Evolutionary conservation across 23 tunicate genomes (phyloP).

Genomic region (Diplosoma virens): DNA sequence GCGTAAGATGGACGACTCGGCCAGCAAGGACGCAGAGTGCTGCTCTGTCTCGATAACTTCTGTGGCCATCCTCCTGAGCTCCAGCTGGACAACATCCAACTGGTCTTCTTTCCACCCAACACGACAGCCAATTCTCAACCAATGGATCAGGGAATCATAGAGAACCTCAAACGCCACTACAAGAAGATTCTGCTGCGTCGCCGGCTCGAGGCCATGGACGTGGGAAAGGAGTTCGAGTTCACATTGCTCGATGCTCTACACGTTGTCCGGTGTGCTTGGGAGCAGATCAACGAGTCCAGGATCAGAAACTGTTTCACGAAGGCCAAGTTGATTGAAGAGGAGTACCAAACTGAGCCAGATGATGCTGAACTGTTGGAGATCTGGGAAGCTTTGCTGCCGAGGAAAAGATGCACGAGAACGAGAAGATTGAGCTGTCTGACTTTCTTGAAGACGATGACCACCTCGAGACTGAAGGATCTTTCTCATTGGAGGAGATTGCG

Average conservation of each 20-base stretch:
- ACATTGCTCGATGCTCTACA: conserved; percentile 42
- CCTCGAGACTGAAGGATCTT: conserved; percentile 48
- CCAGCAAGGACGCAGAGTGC: conserved; percentile 54
- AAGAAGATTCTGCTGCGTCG: conserved; percentile 16
- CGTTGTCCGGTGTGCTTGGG: conserved; percentile 23
- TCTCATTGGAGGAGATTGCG: conserved; percentile 21
- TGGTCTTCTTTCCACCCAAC: conserved; percentile 41
- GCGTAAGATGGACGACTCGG: conserved; percentile 40
- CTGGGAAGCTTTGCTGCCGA: conserved; percentile 56
- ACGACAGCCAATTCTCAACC: conserved; percentile 37
- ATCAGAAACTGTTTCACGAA: conserved; percentile 36
- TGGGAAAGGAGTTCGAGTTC: conserved; percentile 46
- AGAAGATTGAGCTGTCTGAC: conserved; percentile 49
- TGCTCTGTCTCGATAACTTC: conserved; percentile 31
- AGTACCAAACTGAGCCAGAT: conserved; percentile 28
- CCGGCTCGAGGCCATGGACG: conserved; percentile 29
- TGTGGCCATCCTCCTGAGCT: conserved; percentile 37
- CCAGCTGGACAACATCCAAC: conserved; percentile 47
- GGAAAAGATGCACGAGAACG: conserved; percentile 34
- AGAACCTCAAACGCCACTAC: conserved; percentile 58
- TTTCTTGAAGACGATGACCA: conserved; percentile 44
- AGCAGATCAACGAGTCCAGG: conserved; percentile 42
- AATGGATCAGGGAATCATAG: conserved; percentile 40
- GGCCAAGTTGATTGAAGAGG: conserved; percentile 41
- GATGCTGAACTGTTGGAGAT: conserved; percentile 47